phyloP scores from a whole-genome alignment of 2,797 vertebrate species.

The Vespertilio murinus region DNA sequence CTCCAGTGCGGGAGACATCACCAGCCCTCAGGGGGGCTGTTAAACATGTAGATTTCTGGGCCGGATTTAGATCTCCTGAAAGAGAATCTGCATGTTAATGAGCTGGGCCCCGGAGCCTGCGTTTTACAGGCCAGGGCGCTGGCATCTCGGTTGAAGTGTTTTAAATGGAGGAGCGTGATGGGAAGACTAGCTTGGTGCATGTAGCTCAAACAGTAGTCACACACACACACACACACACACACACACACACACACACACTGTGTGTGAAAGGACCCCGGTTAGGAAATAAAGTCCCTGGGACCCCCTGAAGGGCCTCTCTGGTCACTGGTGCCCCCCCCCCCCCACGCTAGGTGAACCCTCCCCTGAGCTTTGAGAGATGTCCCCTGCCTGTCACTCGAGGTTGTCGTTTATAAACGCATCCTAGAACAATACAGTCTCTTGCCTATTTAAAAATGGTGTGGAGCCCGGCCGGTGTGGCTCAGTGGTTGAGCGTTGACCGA shows the following conservation, averaged over 20 bases:
- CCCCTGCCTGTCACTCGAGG: not conserved
- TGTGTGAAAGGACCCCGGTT: not conserved
- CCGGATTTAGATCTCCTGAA: not conserved
- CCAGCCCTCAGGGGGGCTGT: not conserved
- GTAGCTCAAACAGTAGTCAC: not conserved
- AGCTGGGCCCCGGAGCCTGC: not conserved
- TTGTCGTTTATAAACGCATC: not conserved
- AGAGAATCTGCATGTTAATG: slow-evolving; percentile 43
- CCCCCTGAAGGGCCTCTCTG: not conserved
- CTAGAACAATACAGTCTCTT: not conserved
- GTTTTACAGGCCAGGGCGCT: slow-evolving; percentile 3
- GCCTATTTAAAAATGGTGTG: not conserved
- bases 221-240: no score
- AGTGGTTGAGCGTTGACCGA: no score
- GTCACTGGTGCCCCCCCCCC: no score
- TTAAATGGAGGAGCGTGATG: not conserved
- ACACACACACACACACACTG: no score
- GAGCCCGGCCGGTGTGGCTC: no score
- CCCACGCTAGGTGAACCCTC: not conserved
- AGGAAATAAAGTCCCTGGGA: not conserved
- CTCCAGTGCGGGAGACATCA: not conserved
- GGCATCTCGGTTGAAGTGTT: not conserved
- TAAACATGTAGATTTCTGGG: not conserved
- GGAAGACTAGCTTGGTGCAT: not conserved
- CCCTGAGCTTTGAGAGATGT: not conserved